These are phyloP conservation scores for Osmoderma eremita DNA, from an alignment of 2,888 invertebrate genomes.

Conservation along the genomic window DNA sequence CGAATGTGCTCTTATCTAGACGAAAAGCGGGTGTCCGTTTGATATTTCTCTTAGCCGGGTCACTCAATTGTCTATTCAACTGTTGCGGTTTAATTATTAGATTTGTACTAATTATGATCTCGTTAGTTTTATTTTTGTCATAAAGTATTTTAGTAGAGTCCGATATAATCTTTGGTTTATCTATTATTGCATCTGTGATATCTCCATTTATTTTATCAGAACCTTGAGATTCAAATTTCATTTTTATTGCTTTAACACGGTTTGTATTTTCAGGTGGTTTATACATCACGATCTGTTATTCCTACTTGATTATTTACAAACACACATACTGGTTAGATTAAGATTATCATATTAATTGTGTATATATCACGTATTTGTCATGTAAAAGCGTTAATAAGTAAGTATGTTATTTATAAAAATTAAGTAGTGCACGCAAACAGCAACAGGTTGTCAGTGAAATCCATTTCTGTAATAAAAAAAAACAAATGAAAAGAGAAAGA, in stretches of 20 bases:
- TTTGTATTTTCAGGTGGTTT: slow-evolving; percentile 61
- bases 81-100: slow-evolving; percentile 41
- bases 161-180: slow-evolving; percentile 36
- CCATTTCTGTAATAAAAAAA: slow-evolving; percentile 37
- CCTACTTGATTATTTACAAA: not conserved
- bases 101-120: slow-evolving; percentile 34
- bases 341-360: not conserved
- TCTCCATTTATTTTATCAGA: slow-evolving; percentile 21
- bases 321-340: slow-evolving; percentile 14
- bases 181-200: not conserved
- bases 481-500: slow-evolving; percentile 14
- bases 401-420: slow-evolving; percentile 21
- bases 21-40: slow-evolving; percentile 70
- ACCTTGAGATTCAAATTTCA: slow-evolving; percentile 68
- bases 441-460: slow-evolving; percentile 41
- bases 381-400: slow-evolving; percentile 11
- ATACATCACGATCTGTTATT: slow-evolving; percentile 55
- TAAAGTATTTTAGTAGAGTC: slow-evolving; percentile 14
- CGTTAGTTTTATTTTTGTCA: too few relatives aligned
- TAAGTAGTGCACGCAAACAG: slow-evolving; percentile 37
- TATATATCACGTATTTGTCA: not conserved
- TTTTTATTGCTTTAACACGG: slow-evolving; percentile 73
- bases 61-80: slow-evolving; percentile 60
- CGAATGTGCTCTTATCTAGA: slow-evolving; percentile 59
- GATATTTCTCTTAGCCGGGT: slow-evolving; percentile 64